Evolutionary conservation across 2,888 invertebrate species (phyloP), one percentile per base, ranked within the genome.

Genomic region (Cecidostiba fungosa): DNA sequence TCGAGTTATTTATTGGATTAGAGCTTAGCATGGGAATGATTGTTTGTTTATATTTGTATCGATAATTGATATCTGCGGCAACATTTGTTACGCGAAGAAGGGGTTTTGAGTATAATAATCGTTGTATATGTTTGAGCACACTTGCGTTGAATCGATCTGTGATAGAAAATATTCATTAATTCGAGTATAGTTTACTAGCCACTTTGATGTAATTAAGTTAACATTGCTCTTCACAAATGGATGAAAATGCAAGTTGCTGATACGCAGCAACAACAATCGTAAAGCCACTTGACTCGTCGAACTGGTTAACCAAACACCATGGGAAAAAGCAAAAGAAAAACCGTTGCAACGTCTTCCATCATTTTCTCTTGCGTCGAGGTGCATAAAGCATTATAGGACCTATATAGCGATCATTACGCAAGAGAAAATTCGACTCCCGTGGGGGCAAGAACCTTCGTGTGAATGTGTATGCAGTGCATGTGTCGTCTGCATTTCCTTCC

Each of bases 401-500:
- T 26, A 66, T 6, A 4, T 0, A 66, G 47, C 16, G 19, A 29
- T 69, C 47, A 82, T 73, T 77, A 66, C 43, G 59, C n/a, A 74
- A 77, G 81, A 77, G 83, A 86, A 84, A 86, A 86, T 81, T 69
- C 50, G 66, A 59, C 16, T 12, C 54, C 32, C 14, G 77, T 73
- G 70, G 6, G 90, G 89, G 90, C 90, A 91, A 91, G 87, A 91
- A 92, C 91, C 92, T 92, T 91, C 69, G 39, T 39, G n/a, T 59
- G 54, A 59, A 59, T 59, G 23, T 19, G 5, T n/a, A 23, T 59
- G n/a, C n/a, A n/a, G n/a, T 59, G 6, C 16, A 59, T n/a, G n/a
- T 77, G 39, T 29, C 70, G 47, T n/a, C n/a, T 50, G 29, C 36
- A 59, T 82, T 85, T 85, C 77, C 82, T 85, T 86, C 79, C 76